Percentiles rank a stretch among this genome's conserved stretches.
Conservation (phyloP, 1,140 invertebrate species). For the Vollenhovia emeryi region DNA sequence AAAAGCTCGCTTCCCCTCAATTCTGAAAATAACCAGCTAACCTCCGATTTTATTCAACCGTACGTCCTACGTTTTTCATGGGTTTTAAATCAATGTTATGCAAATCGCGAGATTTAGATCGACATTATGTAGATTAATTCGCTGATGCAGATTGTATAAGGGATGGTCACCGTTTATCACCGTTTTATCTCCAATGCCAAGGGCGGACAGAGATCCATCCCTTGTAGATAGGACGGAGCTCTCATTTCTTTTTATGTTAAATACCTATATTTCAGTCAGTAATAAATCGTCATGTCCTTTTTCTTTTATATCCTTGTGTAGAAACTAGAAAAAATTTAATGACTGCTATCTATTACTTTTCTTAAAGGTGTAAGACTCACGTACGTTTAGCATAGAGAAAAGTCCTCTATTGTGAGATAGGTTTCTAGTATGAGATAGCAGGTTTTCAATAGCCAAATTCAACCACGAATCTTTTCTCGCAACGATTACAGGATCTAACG, state of each 20-base stretch:
- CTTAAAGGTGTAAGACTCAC: neutral
- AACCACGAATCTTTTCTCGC: no score
- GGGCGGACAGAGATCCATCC: neutral
- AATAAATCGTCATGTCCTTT: neutral
- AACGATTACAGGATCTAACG: no score
- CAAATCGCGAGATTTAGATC: constrained; percentile 25
- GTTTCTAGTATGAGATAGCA: no score
- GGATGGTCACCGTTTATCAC: constrained; percentile 40
- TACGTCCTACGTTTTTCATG: neutral
- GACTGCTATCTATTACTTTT: neutral
- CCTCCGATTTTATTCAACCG: neutral
- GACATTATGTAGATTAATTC: constrained; percentile 47
- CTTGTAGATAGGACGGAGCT: neutral
- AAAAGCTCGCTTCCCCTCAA: neutral
- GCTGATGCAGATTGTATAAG: constrained; percentile 36
- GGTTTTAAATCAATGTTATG: constrained; percentile 13
- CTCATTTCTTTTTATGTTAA: constrained; percentile 22
- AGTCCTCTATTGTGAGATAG: no score
- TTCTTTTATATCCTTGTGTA: neutral
- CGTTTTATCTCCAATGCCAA: constrained; percentile 41
- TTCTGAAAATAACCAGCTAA: neutral
- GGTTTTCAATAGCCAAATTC: no score
- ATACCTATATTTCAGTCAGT: neutral
- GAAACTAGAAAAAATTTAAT: neutral
- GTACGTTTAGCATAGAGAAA: no score